These are phyloP conservation scores for Tylochromis polylepis DNA, from an alignment of 2,113 vertebrate species.

Conservation along the genomic window DNA sequence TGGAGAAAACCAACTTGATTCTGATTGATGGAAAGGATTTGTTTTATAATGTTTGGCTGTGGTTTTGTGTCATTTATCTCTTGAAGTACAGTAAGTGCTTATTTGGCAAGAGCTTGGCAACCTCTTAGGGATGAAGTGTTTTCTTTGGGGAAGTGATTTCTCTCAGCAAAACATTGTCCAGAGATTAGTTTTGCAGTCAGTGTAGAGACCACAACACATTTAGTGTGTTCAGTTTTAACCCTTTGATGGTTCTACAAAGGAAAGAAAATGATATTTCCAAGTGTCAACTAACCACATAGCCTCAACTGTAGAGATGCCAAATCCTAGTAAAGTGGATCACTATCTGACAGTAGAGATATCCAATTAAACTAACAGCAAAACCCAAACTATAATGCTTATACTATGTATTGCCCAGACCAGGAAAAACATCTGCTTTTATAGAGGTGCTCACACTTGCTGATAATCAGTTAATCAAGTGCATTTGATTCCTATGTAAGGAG, in stretches of 20 bases:
- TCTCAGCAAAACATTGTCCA: constrained; percentile 24
- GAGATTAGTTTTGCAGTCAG: background rate
- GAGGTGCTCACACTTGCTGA: background rate
- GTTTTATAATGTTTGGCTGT: constrained; percentile 51
- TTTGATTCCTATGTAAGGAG: no score
- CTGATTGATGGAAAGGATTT: constrained; percentile 49
- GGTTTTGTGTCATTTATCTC: constrained; percentile 51
- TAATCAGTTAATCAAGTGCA: background rate
- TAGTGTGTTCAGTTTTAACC: background rate
- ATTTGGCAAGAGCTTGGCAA: constrained; percentile 62
- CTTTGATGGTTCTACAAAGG: background rate
- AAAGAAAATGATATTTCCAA: background rate
- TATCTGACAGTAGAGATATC: background rate
- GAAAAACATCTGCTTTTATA: background rate
- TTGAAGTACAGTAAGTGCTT: constrained; percentile 62
- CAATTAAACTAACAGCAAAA: background rate
- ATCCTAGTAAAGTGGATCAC: background rate
- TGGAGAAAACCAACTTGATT: constrained; percentile 28
- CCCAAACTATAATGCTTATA: background rate
- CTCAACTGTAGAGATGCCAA: background rate
- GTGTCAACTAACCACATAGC: background rate
- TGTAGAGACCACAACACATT: background rate
- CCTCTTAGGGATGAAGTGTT: constrained; percentile 50
- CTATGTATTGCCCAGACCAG: background rate
- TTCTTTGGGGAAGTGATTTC: constrained; percentile 46